Evolutionary conservation across 2,888 invertebrate genomes (phyloP), one percentile per base, ranked within the genome.

Genomic region (Bombyx huttoni): DNA sequence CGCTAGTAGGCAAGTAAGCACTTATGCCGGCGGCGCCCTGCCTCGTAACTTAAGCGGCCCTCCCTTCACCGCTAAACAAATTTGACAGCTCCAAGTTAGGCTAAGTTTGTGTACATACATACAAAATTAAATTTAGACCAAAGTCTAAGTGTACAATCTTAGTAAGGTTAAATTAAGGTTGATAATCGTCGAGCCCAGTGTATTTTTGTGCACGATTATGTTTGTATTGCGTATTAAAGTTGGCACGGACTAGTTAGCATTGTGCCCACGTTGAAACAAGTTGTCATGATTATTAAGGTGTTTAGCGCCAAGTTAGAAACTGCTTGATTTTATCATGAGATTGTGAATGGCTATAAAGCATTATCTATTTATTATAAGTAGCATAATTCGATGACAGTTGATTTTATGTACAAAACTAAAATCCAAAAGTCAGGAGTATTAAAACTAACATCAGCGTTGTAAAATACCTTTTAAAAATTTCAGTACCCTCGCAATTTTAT

Each of bases 11-110:
- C 75, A 75, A 81, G 81, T 83, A 82, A 82, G 81, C 82, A 82
- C 78, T 85, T 83, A 76, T 75, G 85, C 86, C 80, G 64, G 69
- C 74, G 81, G 83, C 85, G 71, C 71, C 72, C 74, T 69, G 67
- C 70, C 69, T 76, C 67, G 68, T 74, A 79, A 83, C 83, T 81
- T 84, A 75, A 76, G 75, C 80, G 73, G 74, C 79, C 81, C 81
- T 78, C 80, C 79, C 75, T 77, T 71, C 40, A 79, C 86, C 85
- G 78, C 87, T 87, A 83, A 86, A 86, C 87, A 87, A 87, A 87
- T 88, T 86, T 88, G 88, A 87, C 87, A 86, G 88, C 85, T 81
- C 73, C 68, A 83, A 86, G 76, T 87, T 86, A 80, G 78, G 69
- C 74, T 69, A 83, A 86, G 82, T 85, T 85, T 77, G 75, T 73